Evolutionary conservation across 92 coral and sea anemone genomes (phyloP).

Genomic region (Paragorgia papillata): DNA sequence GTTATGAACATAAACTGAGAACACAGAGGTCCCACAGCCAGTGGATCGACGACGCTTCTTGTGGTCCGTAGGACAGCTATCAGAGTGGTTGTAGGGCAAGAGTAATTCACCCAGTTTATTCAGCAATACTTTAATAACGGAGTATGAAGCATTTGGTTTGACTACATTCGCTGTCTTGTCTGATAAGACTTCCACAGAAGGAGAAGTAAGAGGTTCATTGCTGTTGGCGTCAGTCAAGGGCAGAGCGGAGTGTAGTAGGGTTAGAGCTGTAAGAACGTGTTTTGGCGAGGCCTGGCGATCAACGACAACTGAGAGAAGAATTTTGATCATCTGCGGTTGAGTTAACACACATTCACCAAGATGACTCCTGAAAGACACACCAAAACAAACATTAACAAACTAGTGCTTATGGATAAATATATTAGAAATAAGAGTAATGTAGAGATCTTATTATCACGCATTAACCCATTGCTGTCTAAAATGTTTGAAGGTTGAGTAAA

Average conservation of each 20-base stretch:
- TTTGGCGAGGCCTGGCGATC: constrained; percentile 93
- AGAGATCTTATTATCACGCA: background rate
- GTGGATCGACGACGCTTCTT: constrained; percentile 15
- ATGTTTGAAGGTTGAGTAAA: too few relatives aligned
- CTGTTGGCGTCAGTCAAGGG: constrained; percentile 81
- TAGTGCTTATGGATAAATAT: background rate
- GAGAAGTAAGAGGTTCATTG: constrained; percentile 69
- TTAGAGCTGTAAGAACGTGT: constrained; percentile 78
- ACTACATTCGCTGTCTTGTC: background rate
- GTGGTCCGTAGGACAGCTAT: constrained; percentile 28
- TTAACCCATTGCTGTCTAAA: too few relatives aligned
- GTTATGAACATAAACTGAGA: constrained; percentile 79
- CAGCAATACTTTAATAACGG: constrained; percentile 77
- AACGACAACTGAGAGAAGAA: constrained; percentile 80
- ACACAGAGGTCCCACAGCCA: constrained; percentile 27
- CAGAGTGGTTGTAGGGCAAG: constrained; percentile 63
- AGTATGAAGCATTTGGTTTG: constrained; percentile 39
- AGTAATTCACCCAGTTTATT: constrained; percentile 86
- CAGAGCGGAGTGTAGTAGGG: constrained; percentile 78
- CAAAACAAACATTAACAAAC: background rate
- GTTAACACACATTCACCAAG: constrained; percentile 88
- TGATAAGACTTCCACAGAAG: constrained; percentile 37
- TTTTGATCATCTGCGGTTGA: constrained; percentile 88
- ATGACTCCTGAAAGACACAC: constrained; percentile 72
- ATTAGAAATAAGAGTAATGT: background rate